Percentiles rank a stretch among this genome's conserved stretches.
phyloP scores from a whole-genome alignment of 2,113 vertebrate species.

The Anguilla rostrata region DNA sequence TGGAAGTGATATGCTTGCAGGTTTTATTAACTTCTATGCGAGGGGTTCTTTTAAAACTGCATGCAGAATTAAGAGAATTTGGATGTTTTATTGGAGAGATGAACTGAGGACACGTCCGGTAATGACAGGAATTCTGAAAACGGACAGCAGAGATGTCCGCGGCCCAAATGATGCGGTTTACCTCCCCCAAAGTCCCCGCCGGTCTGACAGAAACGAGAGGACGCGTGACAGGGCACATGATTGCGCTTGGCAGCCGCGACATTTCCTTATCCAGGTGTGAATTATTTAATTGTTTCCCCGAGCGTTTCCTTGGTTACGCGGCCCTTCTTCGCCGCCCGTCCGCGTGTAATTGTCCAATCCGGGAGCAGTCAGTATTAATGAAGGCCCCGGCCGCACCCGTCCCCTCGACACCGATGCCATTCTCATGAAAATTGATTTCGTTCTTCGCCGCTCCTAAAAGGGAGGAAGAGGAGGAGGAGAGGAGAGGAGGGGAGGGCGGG shows the following conservation, averaged over 20 bases:
- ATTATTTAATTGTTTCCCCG: background rate
- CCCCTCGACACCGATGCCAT: constrained; percentile 46
- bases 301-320: background rate
- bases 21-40: too few species aligned
- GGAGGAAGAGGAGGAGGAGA: too few species aligned
- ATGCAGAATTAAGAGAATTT: background rate
- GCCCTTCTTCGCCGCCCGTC: constrained; percentile 15
- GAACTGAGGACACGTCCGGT: background rate
- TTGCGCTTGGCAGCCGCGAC: background rate
- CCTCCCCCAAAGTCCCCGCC: background rate
- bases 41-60: background rate
- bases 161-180: background rate
- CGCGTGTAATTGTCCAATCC: constrained; percentile 38
- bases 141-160: background rate
- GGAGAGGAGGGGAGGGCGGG: too few species aligned
- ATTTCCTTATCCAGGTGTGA: constrained; percentile 9
- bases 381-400: constrained; percentile 39
- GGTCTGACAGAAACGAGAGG: background rate
- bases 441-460: background rate
- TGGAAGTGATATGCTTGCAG: background rate
- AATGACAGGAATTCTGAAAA: background rate
- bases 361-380: constrained; percentile 52
- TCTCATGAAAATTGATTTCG: constrained; percentile 25
- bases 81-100: background rate
- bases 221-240: background rate